Base-by-base conservation (phyloP, 2,888 invertebrate species). In the Megastigmus dorsalis region DNA sequence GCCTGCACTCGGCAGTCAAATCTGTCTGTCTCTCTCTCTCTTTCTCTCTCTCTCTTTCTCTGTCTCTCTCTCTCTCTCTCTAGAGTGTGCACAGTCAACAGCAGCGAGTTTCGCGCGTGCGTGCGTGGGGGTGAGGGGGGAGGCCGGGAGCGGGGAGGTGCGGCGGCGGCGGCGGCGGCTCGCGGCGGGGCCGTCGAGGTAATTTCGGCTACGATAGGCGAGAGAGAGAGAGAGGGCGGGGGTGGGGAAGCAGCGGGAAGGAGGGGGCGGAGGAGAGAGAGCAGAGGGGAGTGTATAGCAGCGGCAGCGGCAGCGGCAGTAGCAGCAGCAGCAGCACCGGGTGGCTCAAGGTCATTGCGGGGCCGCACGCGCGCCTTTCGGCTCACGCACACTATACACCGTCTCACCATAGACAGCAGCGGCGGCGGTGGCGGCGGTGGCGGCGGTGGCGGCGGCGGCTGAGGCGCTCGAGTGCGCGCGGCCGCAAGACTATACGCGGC, bases 271-370 rank as follows among this genome's bases (percentile, higher is more conserved):
- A 78, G 78, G 74, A 70, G 79, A 70, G 70, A 76, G 43, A 3
- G n/a, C n/a, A n/a, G 26, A 74, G 23, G 52, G 60, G 65, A 54
- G 62, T n/a, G n/a, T 70, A 57, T n/a, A n/a, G n/a, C n/a, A n/a
- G n/a, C n/a, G n/a, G n/a, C n/a, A n/a, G n/a, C n/a, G n/a, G n/a
- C n/a, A n/a, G 54, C 74, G 73, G 76, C 67, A 77, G 71, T 74
- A 76, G 55, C 65, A 67, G 60, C 59, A 77, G 71, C 76, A 76
- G 52, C 62, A 62, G 57, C 50, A 66, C 41, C 70, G 70, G 82
- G 80, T 81, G 83, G 80, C 83, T 84, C 87, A 86, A 86, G 86
- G 87, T 86, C 86, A 84, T 81, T 80, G 80, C 80, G 82, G 83
- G 82, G 84, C 83, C 85, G 86, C 86, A 86, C 86, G 84, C 86